These are phyloP conservation scores for Amphimallon solstitiale DNA, from an alignment of 2,888 invertebrate species.

Conservation along the genomic window DNA sequence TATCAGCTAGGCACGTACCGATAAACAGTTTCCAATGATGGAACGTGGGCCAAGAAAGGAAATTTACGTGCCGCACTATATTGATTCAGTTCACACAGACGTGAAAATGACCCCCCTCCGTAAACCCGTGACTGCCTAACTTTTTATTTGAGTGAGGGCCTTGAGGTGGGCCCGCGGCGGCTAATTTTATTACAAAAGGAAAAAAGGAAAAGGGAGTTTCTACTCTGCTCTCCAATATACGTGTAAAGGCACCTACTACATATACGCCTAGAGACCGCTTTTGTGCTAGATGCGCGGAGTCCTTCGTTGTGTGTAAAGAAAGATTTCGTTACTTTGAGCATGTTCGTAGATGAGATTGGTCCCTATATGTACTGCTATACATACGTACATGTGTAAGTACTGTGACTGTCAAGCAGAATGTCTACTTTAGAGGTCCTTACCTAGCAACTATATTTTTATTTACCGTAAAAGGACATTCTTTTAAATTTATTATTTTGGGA, in stretches of 20 bases:
- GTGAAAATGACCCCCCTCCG: conserved; percentile 19
- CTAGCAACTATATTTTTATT: too few species aligned
- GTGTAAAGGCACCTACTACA: too few species aligned
- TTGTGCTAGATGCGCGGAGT: conserved; percentile 22
- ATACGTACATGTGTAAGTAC: too few species aligned
- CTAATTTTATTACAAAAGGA: conserved; percentile 31
- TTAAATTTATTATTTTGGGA: too few species aligned
- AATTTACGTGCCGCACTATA: background rate
- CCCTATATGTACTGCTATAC: too few species aligned
- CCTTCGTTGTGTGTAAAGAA: conserved; percentile 34
- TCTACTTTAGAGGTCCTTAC: too few species aligned
- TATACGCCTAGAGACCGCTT: conserved; percentile 28
- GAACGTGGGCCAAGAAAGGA: background rate
- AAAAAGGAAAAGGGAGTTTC: conserved; percentile 15
- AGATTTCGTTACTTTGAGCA: conserved; percentile 35
- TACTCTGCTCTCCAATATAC: conserved; percentile 13
- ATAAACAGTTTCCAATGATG: conserved; percentile 8
- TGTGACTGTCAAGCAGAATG: too few species aligned
- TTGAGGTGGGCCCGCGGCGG: conserved; percentile 4
- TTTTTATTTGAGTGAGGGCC: conserved; percentile 23
- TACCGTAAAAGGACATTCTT: too few species aligned
- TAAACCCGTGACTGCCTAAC: conserved; percentile 4
- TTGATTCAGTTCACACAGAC: conserved; percentile 23
- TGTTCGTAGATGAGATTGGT: background rate
- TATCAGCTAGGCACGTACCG: background rate